Percentiles rank a stretch among this genome's conserved stretches.
Conservation (phyloP, 2,888 invertebrate species). For the Lucinisca nassula region DNA sequence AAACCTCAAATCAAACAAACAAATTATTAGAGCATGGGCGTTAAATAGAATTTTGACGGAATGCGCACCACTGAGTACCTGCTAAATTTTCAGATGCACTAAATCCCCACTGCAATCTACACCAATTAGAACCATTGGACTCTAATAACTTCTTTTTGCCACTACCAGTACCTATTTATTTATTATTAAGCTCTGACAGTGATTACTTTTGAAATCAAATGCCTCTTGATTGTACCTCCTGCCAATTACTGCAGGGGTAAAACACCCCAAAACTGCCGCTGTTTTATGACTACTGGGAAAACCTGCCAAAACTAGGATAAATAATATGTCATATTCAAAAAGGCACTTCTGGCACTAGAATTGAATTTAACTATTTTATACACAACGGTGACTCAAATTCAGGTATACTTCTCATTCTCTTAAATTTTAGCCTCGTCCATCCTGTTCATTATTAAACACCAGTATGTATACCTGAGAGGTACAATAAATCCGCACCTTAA, state of each 20-base stretch:
- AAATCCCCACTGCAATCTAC: not conserved
- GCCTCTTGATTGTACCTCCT: not conserved
- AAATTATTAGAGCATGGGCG: no score
- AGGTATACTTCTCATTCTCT: no score
- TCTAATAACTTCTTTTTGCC: not conserved
- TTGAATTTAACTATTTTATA: not conserved
- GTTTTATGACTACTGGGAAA: not conserved
- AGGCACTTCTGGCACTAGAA: not conserved
- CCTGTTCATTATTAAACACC: no score
- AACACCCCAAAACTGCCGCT: not conserved
- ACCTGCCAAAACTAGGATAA: not conserved
- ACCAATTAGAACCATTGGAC: not conserved
- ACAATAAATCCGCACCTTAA: no score
- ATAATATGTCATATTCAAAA: not conserved
- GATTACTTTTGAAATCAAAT: slow-evolving; percentile 5
- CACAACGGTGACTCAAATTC: no score
- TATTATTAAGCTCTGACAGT: slow-evolving; percentile 8
- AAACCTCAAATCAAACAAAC: no score
- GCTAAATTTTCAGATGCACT: no score
- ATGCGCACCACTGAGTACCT: no score
- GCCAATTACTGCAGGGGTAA: not conserved
- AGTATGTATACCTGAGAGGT: no score
- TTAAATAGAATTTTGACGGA: no score
- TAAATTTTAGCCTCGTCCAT: no score
- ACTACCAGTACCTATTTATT: no score